Evolutionary conservation across 2,113 vertebrate genomes (phyloP).

Genomic region (Ochotona princeps): DNA sequence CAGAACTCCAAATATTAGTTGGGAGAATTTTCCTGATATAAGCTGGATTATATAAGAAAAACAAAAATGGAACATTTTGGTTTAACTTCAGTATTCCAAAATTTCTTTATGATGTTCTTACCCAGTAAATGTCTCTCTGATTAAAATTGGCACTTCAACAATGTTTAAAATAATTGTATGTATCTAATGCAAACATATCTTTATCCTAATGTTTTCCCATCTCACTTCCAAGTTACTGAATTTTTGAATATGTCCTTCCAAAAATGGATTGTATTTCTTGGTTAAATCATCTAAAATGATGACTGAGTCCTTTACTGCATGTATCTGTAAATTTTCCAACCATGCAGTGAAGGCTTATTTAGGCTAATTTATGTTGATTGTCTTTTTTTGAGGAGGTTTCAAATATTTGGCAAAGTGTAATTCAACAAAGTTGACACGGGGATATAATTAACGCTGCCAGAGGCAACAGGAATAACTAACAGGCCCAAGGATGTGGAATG

Average conservation of each 20-base stretch:
- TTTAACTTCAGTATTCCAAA: background rate
- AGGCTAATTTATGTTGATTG: constrained; percentile 40
- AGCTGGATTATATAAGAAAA: background rate
- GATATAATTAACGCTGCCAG: constrained; percentile 69
- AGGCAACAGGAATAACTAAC: constrained; percentile 53
- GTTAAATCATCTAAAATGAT: constrained; percentile 10
- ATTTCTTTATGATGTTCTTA: background rate
- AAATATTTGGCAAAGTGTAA: constrained; percentile 69
- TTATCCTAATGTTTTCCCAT: background rate
- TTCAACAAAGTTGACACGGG: constrained; percentile 65
- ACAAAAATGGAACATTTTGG: background rate
- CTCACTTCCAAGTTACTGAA: constrained; percentile 1
- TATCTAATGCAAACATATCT: background rate
- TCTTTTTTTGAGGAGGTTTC: background rate
- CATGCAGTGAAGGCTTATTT: constrained; percentile 33
- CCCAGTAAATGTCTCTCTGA: background rate
- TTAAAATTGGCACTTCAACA: constrained; percentile 8
- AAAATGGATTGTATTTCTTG: background rate
- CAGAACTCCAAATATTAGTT: background rate
- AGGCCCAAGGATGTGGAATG: constrained; percentile 64
- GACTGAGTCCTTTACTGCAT: background rate
- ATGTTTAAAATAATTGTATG: background rate
- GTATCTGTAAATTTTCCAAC: constrained; percentile 41
- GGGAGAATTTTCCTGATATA: constrained; percentile 17
- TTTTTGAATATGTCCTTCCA: background rate